Conservation (phyloP, 2,888 invertebrate genomes). For the Endomychus coccineus region DNA sequence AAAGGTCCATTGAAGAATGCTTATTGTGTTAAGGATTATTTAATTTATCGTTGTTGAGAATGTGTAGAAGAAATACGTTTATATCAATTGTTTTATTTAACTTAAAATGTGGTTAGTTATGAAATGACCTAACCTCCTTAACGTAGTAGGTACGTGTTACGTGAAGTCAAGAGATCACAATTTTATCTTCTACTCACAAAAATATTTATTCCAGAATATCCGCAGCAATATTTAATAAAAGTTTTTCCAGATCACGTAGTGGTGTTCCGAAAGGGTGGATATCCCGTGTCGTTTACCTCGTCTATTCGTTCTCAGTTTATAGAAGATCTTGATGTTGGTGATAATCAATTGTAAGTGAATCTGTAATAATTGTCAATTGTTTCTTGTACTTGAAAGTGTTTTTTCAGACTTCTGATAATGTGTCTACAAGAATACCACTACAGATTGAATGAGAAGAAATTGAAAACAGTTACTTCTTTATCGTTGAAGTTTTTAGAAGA, state of each 20-base stretch:
- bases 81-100: too few species aligned
- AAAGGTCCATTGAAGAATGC: too few species aligned
- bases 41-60: too few species aligned
- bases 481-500: conserved; percentile 51
- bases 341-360: conserved; percentile 44
- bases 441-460: conserved; percentile 47
- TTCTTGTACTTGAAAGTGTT: conserved; percentile 12
- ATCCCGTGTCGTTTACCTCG: conserved; percentile 43
- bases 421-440: conserved; percentile 50
- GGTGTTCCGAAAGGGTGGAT: conserved; percentile 48
- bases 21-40: too few species aligned
- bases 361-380: conserved; percentile 9
- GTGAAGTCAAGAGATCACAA: too few species aligned
- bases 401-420: conserved; percentile 53
- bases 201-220: too few species aligned
- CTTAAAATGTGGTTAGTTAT: too few species aligned
- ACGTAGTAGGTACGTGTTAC: too few species aligned
- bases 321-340: conserved; percentile 43
- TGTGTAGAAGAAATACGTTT: too few species aligned
- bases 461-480: conserved; percentile 49
- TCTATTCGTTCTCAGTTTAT: conserved; percentile 37
- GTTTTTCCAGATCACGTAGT: conserved; percentile 49
- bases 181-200: too few species aligned
- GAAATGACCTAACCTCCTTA: too few species aligned
- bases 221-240: too few species aligned